Percentiles rank a stretch among this genome's conserved stretches.
Evolutionary conservation across 2,113 vertebrate genomes (phyloP).

Genomic region (Aptenodytes patagonicus): DNA sequence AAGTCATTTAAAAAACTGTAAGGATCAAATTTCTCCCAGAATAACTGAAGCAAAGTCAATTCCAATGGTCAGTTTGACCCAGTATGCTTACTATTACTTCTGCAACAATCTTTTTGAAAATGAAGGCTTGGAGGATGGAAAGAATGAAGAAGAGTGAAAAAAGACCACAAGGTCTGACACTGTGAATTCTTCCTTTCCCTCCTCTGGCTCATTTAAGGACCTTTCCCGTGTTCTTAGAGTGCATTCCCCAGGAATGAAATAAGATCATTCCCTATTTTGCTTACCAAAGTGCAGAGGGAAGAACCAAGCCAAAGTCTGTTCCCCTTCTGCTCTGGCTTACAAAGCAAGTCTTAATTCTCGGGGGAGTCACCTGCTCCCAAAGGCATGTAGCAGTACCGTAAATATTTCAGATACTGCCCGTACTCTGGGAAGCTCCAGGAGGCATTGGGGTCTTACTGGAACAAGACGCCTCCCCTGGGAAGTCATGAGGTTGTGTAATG

Average conservation of each 20-base stretch:
- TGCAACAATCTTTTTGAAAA: neutral
- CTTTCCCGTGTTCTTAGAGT: neutral
- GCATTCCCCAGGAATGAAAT: conserved; percentile 23
- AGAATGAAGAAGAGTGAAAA: neutral
- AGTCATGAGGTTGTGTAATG: neutral
- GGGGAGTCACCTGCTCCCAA: neutral
- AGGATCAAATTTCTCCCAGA: neutral
- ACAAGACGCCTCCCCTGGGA: neutral
- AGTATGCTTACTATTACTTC: neutral
- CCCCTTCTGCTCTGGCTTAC: neutral
- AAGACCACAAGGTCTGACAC: neutral
- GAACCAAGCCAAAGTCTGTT: neutral
- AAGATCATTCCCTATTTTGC: conserved; percentile 10
- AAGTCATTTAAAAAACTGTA: neutral
- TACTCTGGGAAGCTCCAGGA: neutral
- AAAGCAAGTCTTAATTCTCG: conserved; percentile 14
- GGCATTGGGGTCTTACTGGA: neutral
- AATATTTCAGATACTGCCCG: conserved; percentile 24
- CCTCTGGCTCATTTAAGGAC: neutral
- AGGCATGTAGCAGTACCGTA: conserved; percentile 1
- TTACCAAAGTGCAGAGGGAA: conserved; percentile 14
- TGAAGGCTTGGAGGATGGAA: neutral
- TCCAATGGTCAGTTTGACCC: neutral
- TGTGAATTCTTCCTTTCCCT: neutral
- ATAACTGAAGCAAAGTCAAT: neutral